Evolutionary conservation across 2,888 invertebrate species (phyloP).

Genomic region (Cerastis leucographa): DNA sequence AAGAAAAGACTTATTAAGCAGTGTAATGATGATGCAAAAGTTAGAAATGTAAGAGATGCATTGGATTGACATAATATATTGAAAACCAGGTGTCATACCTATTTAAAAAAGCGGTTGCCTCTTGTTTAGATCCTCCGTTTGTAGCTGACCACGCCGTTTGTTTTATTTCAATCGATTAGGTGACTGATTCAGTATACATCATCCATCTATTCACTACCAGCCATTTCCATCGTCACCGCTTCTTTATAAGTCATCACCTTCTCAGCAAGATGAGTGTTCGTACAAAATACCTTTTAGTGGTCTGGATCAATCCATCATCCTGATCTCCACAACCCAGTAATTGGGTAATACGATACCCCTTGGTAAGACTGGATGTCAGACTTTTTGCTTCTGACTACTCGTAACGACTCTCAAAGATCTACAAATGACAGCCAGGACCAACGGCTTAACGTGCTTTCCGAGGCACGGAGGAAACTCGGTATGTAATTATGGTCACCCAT

Average conservation of each 20-base stretch:
- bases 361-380: too few species aligned
- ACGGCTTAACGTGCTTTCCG: too few species aligned
- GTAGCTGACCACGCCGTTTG: background rate
- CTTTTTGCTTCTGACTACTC: too few species aligned
- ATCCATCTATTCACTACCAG: background rate
- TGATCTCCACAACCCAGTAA: too few species aligned
- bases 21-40: background rate
- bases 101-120: background rate
- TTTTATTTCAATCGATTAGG: background rate
- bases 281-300: background rate
- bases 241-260: background rate
- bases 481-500: too few species aligned
- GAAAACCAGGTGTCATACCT: background rate
- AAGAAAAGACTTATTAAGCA: background rate
- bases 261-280: background rate
- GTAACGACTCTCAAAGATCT: too few species aligned
- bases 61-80: background rate
- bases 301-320: background rate
- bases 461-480: too few species aligned
- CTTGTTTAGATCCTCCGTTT: background rate
- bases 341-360: too few species aligned
- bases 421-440: too few species aligned
- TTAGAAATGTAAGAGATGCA: background rate
- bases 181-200: background rate
- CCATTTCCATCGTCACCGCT: background rate